These are phyloP conservation scores for Lamellibrachia luymesi DNA, from an alignment of 1,140 invertebrate species.

Conservation along the genomic window DNA sequence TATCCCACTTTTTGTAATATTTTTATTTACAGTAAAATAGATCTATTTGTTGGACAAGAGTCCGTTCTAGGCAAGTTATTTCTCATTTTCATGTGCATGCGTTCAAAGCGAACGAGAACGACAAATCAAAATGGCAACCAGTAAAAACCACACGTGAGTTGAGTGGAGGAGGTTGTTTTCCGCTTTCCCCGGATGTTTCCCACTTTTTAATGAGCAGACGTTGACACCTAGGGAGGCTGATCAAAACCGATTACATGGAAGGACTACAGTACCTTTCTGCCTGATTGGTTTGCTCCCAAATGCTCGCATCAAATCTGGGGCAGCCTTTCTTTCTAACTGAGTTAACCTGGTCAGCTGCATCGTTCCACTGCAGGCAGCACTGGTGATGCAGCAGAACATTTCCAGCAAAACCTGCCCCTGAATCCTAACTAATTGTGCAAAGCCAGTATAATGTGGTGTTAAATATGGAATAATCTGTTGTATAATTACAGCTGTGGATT, in stretches of 20 bases:
- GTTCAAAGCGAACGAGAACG: too few species aligned
- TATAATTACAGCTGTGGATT: neutral
- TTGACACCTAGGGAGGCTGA: neutral
- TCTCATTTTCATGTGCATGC: too few species aligned
- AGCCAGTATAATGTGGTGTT: neutral
- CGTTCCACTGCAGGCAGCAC: neutral
- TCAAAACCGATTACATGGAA: neutral
- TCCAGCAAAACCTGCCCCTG: neutral
- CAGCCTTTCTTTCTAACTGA: neutral
- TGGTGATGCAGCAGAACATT: neutral
- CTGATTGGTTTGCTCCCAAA: neutral
- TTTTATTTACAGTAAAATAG: too few species aligned
- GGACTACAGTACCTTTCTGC: neutral
- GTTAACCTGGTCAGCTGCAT: neutral
- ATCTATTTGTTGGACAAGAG: too few species aligned
- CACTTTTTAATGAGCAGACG: too few species aligned
- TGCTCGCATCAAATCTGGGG: neutral
- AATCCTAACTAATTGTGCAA: neutral
- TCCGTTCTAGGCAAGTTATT: too few species aligned
- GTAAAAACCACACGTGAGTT: too few species aligned
- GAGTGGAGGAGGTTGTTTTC: too few species aligned
- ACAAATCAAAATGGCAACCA: too few species aligned
- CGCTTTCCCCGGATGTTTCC: too few species aligned
- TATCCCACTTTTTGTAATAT: too few species aligned
- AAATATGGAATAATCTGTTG: neutral